Base-by-base conservation (phyloP, 2,113 vertebrate genomes). In the Amphilophus citrinellus region DNA sequence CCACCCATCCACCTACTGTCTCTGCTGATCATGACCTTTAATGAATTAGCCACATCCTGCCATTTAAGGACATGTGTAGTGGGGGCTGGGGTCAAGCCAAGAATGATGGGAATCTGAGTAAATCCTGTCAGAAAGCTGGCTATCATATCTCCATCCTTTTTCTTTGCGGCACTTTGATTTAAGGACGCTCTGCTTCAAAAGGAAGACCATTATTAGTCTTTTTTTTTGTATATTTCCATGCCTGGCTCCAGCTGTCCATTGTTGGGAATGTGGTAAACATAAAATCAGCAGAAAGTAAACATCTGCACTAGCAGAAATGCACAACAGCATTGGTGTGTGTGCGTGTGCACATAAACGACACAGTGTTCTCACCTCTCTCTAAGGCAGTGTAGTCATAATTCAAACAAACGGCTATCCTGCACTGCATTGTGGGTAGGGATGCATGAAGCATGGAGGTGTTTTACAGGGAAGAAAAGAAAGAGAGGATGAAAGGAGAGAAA, bases 341-440 rank as follows among this genome's bases (percentile, higher is more conserved):
- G 53, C 1, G 18, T 56, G 39, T 56, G 77, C 58, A 50, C 3
- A 11, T 71, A 82, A 83, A 79, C 50, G 61, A 89, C 84, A 90
- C 85, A 87, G 22, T 90, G 87, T 89, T 92, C 91, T 88, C 91
- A 90, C 88, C 90, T 88, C 87, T 80, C 89, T 89, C 89, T 61
- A 37, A 86, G 85, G 89, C 77, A 60, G 83, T 47, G 62, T 81
- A 76, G 87, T 80, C 92, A 93, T 95, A 93, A 95, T 83, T 95
- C 92, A 95, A 92, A 92, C 80, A 93, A 94, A 94, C 83, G 47
- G 87, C 84, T 82, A 76, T 39, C 58, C 84, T 87, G 90, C 92
- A 87, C 76, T 90, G 94, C 92, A 94, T 94, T 94, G 90, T 94
- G 94, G 92, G 92, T 90, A 93, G 63, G 84, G 88, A 71, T 93